Conservation (phyloP, 2,113 vertebrate genomes). For the human (Homo sapiens) region DNA sequence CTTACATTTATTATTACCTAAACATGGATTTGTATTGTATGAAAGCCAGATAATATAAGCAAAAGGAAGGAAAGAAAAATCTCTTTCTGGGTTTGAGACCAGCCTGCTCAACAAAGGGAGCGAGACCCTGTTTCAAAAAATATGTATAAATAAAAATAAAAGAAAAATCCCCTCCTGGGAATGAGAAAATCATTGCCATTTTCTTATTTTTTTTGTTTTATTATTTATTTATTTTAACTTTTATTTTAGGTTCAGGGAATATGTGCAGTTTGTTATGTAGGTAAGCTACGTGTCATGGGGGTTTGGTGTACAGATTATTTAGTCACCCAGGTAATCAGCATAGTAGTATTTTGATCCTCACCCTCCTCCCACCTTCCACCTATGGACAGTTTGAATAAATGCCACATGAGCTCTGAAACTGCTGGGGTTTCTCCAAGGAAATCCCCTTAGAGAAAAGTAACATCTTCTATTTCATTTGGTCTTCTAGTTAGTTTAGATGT, state of each 20-base stretch:
- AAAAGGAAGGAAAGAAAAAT: slow-evolving; percentile 23
- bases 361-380: not conserved
- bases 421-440: not conserved
- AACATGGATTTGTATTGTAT: not conserved
- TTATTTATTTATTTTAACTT: too few relatives aligned
- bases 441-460: not conserved
- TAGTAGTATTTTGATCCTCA: too few relatives aligned
- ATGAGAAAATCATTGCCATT: not conserved
- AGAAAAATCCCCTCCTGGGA: not conserved
- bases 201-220: not conserved
- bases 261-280: too few relatives aligned
- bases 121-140: too few relatives aligned
- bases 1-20: slow-evolving; percentile 27
- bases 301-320: too few relatives aligned
- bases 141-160: too few relatives aligned
- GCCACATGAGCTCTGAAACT: slow-evolving; percentile 46
- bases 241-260: too few relatives aligned
- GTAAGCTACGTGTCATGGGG: too few relatives aligned
- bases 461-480: slow-evolving; percentile 49
- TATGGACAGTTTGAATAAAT: not conserved
- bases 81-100: not conserved
- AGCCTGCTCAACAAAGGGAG: too few relatives aligned
- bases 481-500: slow-evolving; percentile 26
- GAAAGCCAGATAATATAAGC: slow-evolving; percentile 5
- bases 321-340: too few relatives aligned